Conservation (phyloP, 2,113 vertebrate genomes). For the Rhynchomys soricoides region DNA sequence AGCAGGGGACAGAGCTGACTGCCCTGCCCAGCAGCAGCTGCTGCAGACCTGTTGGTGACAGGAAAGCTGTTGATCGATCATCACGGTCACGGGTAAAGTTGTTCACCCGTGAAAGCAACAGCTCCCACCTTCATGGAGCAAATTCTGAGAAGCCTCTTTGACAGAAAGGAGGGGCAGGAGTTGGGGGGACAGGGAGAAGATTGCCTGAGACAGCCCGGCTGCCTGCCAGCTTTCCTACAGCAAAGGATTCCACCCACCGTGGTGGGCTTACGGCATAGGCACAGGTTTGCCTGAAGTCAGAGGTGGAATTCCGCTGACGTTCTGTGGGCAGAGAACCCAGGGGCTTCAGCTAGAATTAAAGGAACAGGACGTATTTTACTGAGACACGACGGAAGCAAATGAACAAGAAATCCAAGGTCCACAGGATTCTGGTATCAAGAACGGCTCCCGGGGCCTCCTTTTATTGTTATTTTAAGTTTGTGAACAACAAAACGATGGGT, state of each 20-base stretch:
- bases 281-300: background rate
- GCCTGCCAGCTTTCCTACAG: background rate
- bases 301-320: no score
- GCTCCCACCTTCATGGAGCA: background rate
- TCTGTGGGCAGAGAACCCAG: background rate
- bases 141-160: background rate
- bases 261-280: background rate
- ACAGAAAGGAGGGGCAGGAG: no score
- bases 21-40: background rate
- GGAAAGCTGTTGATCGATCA: background rate
- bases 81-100: rapidly evolving
- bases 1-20: background rate
- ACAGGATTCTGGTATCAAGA: background rate
- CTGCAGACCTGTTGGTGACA: background rate
- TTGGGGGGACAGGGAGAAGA: background rate
- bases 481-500: background rate
- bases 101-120: background rate
- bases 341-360: rapidly evolving
- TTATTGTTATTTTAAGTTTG: background rate
- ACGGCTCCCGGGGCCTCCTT: background rate
- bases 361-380: background rate
- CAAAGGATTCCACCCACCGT: rapidly evolving
- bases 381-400: background rate
- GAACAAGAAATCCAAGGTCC: background rate
- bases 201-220: background rate